These are phyloP conservation scores for Xylocopa sonorina DNA, from an alignment of 1,140 invertebrate species.

Conservation along the genomic window DNA sequence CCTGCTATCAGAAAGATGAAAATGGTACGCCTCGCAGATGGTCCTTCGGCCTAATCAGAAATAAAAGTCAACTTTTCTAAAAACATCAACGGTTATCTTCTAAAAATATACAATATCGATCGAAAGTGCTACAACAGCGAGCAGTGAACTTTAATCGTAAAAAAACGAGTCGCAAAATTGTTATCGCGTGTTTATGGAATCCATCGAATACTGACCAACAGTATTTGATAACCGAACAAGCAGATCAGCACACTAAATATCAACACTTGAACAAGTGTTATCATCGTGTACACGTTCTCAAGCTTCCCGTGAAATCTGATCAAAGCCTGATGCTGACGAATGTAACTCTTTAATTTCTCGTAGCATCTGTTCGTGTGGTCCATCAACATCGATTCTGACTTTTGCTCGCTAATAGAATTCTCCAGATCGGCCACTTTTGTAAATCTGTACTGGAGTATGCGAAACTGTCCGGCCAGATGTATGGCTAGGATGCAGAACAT, in stretches of 20 bases:
- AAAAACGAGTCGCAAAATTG: no score
- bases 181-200: not conserved
- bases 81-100: no score
- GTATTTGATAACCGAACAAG: constrained; percentile 58
- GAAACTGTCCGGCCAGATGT: constrained; percentile 60
- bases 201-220: constrained; percentile 20
- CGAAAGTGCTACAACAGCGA: no score
- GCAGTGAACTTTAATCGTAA: no score
- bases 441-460: constrained; percentile 53
- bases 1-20: constrained; percentile 18
- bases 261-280: constrained; percentile 59
- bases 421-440: not conserved
- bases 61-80: no score
- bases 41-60: not conserved
- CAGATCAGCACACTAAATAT: constrained; percentile 62
- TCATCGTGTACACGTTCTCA: constrained; percentile 49
- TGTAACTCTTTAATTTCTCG: constrained; percentile 27
- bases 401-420: not conserved
- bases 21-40: not conserved
- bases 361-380: not conserved
- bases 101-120: no score
- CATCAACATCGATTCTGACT: not conserved
- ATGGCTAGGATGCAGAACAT: constrained; percentile 64
- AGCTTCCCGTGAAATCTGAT: constrained; percentile 50
- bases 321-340: constrained; percentile 46